Conservation (phyloP, 2,113 vertebrate species). For the Plotosus lineatus region DNA sequence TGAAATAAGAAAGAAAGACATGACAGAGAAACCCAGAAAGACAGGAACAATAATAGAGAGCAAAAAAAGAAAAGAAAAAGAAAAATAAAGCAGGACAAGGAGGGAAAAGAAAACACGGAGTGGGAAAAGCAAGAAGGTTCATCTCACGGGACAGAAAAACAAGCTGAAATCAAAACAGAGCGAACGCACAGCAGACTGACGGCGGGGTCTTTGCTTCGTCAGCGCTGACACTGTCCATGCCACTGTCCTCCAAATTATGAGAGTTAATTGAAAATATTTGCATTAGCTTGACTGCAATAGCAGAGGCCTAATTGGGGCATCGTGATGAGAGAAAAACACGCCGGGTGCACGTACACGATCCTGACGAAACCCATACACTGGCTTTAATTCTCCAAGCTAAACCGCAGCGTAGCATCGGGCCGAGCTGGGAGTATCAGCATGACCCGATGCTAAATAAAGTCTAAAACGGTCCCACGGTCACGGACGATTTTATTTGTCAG, state of each 20-base stretch:
- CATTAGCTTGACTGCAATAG: slow-evolving; percentile 59
- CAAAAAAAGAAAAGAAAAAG: slow-evolving; percentile 13
- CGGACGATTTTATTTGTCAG: slow-evolving; percentile 33
- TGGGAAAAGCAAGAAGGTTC: slow-evolving; percentile 41
- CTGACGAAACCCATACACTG: slow-evolving; percentile 69
- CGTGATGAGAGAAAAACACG: slow-evolving; percentile 55
- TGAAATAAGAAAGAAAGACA: slow-evolving; percentile 13
- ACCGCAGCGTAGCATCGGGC: slow-evolving; percentile 1
- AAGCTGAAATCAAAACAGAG: slow-evolving; percentile 45
- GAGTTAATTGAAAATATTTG: slow-evolving; percentile 72
- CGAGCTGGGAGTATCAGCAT: slow-evolving; percentile 9
- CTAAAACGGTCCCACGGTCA: slow-evolving; percentile 13
- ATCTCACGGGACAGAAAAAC: slow-evolving; percentile 43
- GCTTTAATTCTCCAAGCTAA: slow-evolving; percentile 50
- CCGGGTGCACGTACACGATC: not conserved
- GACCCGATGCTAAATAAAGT: slow-evolving; percentile 23
- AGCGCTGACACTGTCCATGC: slow-evolving; percentile 65
- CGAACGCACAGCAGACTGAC: slow-evolving; percentile 59
- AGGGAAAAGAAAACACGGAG: slow-evolving; percentile 33
- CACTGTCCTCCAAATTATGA: slow-evolving; percentile 63
- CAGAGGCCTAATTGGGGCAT: slow-evolving; percentile 42
- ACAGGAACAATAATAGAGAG: slow-evolving; percentile 18
- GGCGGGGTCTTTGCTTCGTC: slow-evolving; percentile 57
- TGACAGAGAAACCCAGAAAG: slow-evolving; percentile 23
- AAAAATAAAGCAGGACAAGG: not conserved